Base-by-base conservation (phyloP, 64 coral and sea anemone species). In the Porites lutea region DNA sequence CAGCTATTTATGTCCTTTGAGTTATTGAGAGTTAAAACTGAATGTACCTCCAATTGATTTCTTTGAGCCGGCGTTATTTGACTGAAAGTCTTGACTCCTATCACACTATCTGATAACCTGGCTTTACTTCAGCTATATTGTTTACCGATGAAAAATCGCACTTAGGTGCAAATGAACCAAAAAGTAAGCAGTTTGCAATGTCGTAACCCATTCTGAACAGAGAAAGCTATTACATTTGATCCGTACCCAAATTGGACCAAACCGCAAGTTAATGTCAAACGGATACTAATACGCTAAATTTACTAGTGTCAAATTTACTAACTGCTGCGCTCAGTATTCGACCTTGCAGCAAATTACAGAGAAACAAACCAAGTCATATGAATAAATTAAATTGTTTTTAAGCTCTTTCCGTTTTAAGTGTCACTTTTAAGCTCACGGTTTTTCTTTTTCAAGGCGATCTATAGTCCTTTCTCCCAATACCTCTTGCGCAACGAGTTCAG, bases 271-370 rank as follows among this genome's bases (percentile, higher is more conserved):
- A 49, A 16, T 46, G 52, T 67, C 18, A 68, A 84, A 69, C 18
- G 52, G 15, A 14, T 63, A 76, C 48, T 51, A 62, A 83, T 83
- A 83, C 67, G 80, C 80, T 83, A 66, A 83, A 83, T 83, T 83
- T 66, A 83, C 80, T 83, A 5, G 27, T 37, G 27, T 4, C 19
- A 68, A 68, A 84, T 84, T 67, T 84, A 84, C 46, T 68, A 48
- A 84, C 44, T 64, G 81, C 81, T 84, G 67, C 67, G 81, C 81
- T 66, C 27, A 37, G 27, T 37, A 69, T 84, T 84, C 63, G 69
- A 84, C 67, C 81, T 68, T 68, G 46, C 47, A 66, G 81, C 46
- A 84, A 81, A 84, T 84, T 84, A 63, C 81, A 51, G 27, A 63
- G 63, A 16, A 63, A 84, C 81, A 84, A 84, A 69, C 62, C 59